These are phyloP conservation scores for Sphyrna mokarran DNA, from an alignment of 2,113 vertebrate species.

Conservation along the genomic window DNA sequence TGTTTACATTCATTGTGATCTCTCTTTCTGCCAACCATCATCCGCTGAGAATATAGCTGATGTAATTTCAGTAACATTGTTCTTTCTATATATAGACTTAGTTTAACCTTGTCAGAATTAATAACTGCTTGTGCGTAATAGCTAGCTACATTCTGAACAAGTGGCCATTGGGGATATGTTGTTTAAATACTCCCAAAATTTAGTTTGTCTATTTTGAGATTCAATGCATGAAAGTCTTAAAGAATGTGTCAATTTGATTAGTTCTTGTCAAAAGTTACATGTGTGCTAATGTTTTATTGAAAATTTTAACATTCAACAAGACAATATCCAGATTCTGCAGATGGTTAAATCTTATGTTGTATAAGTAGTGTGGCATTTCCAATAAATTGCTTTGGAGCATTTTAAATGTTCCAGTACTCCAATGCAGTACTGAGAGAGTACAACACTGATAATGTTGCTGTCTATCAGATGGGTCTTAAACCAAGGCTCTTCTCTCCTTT, in stretches of 20 bases:
- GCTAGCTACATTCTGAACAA: background rate
- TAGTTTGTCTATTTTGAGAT: background rate
- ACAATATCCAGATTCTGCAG: background rate
- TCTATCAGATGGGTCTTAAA: background rate
- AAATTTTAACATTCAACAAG: background rate
- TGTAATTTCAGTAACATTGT: background rate
- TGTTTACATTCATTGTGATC: too few species aligned
- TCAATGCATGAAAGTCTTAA: background rate
- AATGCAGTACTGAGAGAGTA: background rate
- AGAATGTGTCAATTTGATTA: background rate
- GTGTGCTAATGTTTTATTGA: background rate
- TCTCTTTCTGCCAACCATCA: conserved; percentile 2
- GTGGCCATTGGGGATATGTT: background rate
- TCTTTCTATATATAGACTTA: conserved; percentile 13
- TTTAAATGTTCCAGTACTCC: background rate
- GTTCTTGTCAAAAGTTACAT: background rate
- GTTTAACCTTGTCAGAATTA: conserved; percentile 24
- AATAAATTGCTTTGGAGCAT: background rate
- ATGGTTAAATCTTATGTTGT: background rate
- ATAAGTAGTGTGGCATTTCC: background rate
- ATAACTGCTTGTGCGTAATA: background rate
- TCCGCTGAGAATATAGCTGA: background rate
- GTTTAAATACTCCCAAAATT: background rate
- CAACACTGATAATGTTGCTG: background rate
- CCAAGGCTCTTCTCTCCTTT: background rate